Evolutionary conservation across 1,140 invertebrate genomes (phyloP).

Genomic region (Zaprionus vittiger): DNA sequence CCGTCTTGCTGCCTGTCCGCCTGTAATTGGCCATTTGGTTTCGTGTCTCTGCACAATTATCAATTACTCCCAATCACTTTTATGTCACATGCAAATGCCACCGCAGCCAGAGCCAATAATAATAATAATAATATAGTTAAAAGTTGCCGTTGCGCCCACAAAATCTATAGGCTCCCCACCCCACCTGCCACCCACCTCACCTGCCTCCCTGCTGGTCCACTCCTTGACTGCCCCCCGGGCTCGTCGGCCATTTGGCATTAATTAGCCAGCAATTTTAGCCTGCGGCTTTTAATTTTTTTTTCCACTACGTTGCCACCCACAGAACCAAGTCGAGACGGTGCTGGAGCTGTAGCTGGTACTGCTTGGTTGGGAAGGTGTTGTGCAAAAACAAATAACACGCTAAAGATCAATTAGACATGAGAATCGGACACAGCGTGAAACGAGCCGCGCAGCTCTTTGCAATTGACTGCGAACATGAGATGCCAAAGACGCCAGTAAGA

Average conservation of each 20-base stretch:
- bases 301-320: constrained; percentile 46
- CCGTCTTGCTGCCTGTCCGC: constrained; percentile 8
- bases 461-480: constrained; percentile 48
- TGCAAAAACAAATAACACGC: constrained; percentile 56
- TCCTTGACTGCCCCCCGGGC: neutral
- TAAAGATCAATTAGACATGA: constrained; percentile 58
- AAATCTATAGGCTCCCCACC: constrained; percentile 5
- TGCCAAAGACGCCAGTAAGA: constrained; percentile 8
- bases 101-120: constrained; percentile 35
- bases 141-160: constrained; percentile 49
- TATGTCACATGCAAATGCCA: constrained; percentile 77
- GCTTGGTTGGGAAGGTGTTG: constrained; percentile 44
- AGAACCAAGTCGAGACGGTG: constrained; percentile 3
- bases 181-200: too few relatives aligned
- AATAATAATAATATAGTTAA: constrained; percentile 57
- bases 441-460: constrained; percentile 31
- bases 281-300: constrained; percentile 47
- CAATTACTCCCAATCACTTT: constrained; percentile 81
- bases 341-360: constrained; percentile 20
- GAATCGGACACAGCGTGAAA: constrained; percentile 45
- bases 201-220: constrained; percentile 1
- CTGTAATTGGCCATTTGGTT: constrained; percentile 65
- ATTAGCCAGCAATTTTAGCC: constrained; percentile 55
- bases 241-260: constrained; percentile 51
- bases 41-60: constrained; percentile 79